Base-by-base conservation (phyloP, 2,113 vertebrate genomes). In the Oenanthe oenanthe region DNA sequence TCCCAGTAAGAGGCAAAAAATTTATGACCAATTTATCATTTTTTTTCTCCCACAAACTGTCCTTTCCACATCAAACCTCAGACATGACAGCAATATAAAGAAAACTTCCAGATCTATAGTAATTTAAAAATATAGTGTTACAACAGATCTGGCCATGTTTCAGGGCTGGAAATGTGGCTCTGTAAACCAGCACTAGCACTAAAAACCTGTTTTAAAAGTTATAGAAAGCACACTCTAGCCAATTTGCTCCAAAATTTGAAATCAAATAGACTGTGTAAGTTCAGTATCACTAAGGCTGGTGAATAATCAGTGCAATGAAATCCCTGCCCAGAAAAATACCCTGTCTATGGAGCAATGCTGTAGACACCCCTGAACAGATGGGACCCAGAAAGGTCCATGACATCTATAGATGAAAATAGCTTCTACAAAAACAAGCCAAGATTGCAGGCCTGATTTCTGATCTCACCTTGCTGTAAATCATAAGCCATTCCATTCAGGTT, bases 321-420 rank as follows among this genome's bases (percentile, higher is more conserved):
- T 62, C 74, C 88, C 47, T 94, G 92, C 94, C 94, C 94, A 96
- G 87, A 96, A 95, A 96, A 97, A 95, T 95, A 97, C 93, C 67
- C 85, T 89, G 71, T 62, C 81, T 88, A 17, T 80, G 58, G 65
- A 93, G 54, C 47, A 87, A 87, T 51, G 58, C 74, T 92, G 28
- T 71, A 95, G 81, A 80, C 87, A 77, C 78, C 63, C 78, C 43
- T 92, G 87, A 79, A 89, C 93, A 95, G 77, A 91, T 93, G 94
- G 81, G 63, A 93, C 78, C 50, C 81, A 93, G 78, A 96, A 93
- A 89, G 38, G 47, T 58, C 77, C 47, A 63, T 73, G 47, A 83
- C 67, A 94, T 80, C 63, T 83, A 88, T 60, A 76, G 40, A 94
- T 77, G 34, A 92, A 96, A 97, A 95, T 58, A 95, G 50, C 34